Evolutionary conservation across 2,888 invertebrate species (phyloP).

Genomic region (Eupithecia abbreviata): DNA sequence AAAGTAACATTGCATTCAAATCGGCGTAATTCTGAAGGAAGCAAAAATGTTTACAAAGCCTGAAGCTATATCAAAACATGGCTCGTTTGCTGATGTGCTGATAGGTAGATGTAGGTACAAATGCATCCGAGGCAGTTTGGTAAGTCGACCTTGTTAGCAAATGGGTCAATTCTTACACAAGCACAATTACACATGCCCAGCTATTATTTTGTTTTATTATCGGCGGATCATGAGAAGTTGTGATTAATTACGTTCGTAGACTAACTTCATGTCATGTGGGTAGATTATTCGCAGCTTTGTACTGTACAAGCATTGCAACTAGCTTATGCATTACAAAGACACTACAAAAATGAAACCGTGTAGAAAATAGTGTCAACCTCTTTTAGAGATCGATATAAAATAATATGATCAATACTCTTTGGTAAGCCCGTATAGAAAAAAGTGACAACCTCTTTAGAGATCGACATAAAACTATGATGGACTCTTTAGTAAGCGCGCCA

Average conservation of each 20-base stretch:
- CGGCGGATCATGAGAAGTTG: constrained; percentile 50
- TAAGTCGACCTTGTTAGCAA: constrained; percentile 69
- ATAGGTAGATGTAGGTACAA: constrained; percentile 53
- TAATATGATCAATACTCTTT: too few species aligned
- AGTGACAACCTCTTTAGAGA: not conserved
- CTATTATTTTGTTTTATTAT: constrained; percentile 75
- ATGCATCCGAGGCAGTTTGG: constrained; percentile 59
- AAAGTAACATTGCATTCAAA: not conserved
- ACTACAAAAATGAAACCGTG: not conserved
- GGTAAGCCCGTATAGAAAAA: not conserved
- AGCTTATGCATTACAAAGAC: not conserved
- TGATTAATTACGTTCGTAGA: constrained; percentile 35
- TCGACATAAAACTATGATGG: not conserved
- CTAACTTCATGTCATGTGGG: not conserved
- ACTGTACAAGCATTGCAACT: not conserved
- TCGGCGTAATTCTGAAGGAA: not conserved
- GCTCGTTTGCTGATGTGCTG: constrained; percentile 46
- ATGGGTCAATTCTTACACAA: constrained; percentile 75
- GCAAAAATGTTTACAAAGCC: not conserved
- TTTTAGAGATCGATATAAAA: not conserved
- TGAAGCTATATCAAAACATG: constrained; percentile 16
- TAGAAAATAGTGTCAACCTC: not conserved
- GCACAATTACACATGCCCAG: constrained; percentile 71
- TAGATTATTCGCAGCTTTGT: not conserved
- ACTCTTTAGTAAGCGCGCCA: not conserved